These are phyloP conservation scores for Papilio xuthus DNA, from an alignment of 1,140 invertebrate species.

Conservation along the genomic window DNA sequence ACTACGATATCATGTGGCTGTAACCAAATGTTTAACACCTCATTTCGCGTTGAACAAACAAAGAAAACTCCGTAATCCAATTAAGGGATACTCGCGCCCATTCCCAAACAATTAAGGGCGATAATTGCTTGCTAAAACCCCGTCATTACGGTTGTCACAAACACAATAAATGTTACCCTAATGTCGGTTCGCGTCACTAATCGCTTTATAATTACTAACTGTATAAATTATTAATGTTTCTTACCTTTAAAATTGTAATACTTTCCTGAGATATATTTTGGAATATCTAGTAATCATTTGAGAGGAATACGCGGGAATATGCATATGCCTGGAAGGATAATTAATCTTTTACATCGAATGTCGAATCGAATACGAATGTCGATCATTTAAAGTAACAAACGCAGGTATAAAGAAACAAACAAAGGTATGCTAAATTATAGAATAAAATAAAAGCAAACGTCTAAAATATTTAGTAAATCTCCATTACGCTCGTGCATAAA, in stretches of 20 bases:
- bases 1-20: background rate
- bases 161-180: conserved; percentile 23
- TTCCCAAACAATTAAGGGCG: conserved; percentile 29
- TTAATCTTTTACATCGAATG: no score
- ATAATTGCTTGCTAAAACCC: conserved; percentile 27
- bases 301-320: no score
- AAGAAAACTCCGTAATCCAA: conserved; percentile 22
- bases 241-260: conserved; percentile 11
- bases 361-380: no score
- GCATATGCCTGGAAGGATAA: no score
- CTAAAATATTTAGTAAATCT: conserved; percentile 33
- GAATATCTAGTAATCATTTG: no score
- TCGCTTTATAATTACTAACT: conserved; percentile 31
- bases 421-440: background rate
- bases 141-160: conserved; percentile 28
- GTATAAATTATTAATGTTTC: conserved; percentile 27
- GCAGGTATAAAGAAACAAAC: background rate
- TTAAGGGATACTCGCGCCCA: conserved; percentile 12
- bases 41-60: conserved; percentile 19
- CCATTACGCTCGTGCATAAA: conserved; percentile 28
- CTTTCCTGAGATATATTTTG: background rate
- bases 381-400: background rate
- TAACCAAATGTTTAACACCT: conserved; percentile 24
- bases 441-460: conserved; percentile 8
- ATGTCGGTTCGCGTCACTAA: conserved; percentile 30